These are phyloP conservation scores for Drosophila neotestacea DNA, from an alignment of 2,888 invertebrate genomes.

Conservation along the genomic window DNA sequence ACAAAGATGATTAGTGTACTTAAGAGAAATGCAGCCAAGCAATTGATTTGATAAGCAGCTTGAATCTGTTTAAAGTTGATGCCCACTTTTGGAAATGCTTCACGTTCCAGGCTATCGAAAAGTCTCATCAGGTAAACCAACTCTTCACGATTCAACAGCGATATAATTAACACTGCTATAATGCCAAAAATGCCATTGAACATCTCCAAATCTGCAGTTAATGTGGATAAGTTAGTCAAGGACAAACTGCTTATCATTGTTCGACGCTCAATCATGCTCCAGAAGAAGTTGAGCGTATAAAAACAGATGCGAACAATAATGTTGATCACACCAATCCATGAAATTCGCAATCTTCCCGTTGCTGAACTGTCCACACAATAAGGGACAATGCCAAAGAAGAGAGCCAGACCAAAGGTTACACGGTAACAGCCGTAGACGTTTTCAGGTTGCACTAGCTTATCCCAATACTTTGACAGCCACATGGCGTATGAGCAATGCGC, in stretches of 20 bases:
- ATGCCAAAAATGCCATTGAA: constrained; percentile 74
- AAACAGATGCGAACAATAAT: constrained; percentile 58
- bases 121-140: constrained; percentile 52
- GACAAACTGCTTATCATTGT: constrained; percentile 73
- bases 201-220: constrained; percentile 75
- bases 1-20: constrained; percentile 51
- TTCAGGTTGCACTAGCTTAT: constrained; percentile 51
- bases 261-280: constrained; percentile 41
- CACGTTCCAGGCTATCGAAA: constrained; percentile 63
- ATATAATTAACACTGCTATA: constrained; percentile 51
- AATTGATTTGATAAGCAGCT: constrained; percentile 51
- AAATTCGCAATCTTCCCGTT: constrained; percentile 26
- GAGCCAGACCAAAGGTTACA: constrained; percentile 58
- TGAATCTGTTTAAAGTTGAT: constrained; percentile 60
- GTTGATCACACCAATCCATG: constrained; percentile 57
- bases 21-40: constrained; percentile 33
- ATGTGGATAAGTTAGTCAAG: constrained; percentile 61
- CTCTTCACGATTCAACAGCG: constrained; percentile 45
- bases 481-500: constrained; percentile 48
- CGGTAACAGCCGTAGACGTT: constrained; percentile 78
- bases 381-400: constrained; percentile 73
- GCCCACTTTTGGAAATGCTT: constrained; percentile 65
- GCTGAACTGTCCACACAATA: constrained; percentile 46
- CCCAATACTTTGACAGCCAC: constrained; percentile 50
- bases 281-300: constrained; percentile 52